These are phyloP conservation scores for Gorsachius magnificus DNA, from an alignment of 2,797 vertebrate species.

Conservation along the genomic window DNA sequence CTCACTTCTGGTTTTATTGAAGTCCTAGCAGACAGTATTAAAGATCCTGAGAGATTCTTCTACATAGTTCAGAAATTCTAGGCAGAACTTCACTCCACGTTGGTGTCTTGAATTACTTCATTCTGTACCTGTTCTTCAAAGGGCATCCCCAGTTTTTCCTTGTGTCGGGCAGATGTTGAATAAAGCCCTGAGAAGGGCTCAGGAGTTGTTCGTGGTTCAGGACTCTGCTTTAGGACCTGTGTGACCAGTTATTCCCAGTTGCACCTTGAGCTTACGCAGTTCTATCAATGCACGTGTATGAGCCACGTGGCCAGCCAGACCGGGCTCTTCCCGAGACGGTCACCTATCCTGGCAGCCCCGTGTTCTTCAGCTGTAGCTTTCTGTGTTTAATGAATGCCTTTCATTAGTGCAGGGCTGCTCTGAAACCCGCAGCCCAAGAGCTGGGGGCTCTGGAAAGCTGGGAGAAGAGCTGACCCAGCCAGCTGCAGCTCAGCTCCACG, in stretches of 20 bases:
- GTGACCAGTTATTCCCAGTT: not conserved
- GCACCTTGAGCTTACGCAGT: not conserved
- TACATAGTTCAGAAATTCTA: not conserved
- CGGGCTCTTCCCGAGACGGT: not conserved
- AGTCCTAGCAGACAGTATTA: not conserved
- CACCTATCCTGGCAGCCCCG: not conserved
- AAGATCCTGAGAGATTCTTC: not conserved
- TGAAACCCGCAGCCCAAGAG: not conserved
- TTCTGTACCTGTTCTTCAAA: not conserved
- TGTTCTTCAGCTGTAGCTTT: not conserved
- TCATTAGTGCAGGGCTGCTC: not conserved
- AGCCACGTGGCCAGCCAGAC: not conserved
- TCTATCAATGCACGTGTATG: accelerated
- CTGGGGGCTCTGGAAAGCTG: not conserved
- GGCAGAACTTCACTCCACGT: not conserved
- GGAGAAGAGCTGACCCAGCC: not conserved
- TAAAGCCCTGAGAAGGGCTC: not conserved
- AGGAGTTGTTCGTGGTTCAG: not conserved
- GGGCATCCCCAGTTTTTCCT: not conserved
- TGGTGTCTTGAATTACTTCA: not conserved
- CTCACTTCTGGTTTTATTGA: not conserved
- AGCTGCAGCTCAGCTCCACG: not conserved
- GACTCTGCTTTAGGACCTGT: not conserved
- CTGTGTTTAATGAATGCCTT: not conserved
- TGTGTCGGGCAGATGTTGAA: not conserved